Conservation (phyloP, 2,113 vertebrate genomes). For the Chamaetylas fuelleborni region DNA sequence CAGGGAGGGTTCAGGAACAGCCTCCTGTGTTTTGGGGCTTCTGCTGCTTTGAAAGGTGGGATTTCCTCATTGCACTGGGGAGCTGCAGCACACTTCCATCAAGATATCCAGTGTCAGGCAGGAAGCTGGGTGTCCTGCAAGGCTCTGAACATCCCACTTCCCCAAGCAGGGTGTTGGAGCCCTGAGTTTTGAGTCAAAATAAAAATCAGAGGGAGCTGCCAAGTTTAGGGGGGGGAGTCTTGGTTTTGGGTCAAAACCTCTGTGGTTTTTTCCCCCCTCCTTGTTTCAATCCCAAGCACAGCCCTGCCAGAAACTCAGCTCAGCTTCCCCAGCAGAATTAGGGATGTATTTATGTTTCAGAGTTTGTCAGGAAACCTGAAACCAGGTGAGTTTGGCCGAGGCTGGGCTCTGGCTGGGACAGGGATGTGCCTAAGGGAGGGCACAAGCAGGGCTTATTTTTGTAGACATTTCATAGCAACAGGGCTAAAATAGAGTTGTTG, state of each 20-base stretch:
- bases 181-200: background rate
- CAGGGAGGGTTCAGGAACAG: background rate
- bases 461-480: background rate
- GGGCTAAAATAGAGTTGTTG: background rate
- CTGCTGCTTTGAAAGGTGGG: background rate
- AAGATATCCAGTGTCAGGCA: background rate
- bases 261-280: background rate
- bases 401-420: background rate
- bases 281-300: background rate
- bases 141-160: background rate
- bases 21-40: background rate
- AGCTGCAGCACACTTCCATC: background rate
- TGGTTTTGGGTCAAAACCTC: background rate
- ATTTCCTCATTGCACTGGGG: background rate
- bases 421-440: background rate
- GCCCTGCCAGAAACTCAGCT: background rate
- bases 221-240: background rate
- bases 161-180: background rate
- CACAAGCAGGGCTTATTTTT: background rate
- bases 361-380: constrained; percentile 12
- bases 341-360: background rate
- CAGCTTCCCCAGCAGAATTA: background rate
- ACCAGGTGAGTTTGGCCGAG: constrained; percentile 15
- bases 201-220: background rate
- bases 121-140: background rate